Base-by-base conservation (phyloP, 2,888 invertebrate genomes). In the Cheilosia urbana region DNA sequence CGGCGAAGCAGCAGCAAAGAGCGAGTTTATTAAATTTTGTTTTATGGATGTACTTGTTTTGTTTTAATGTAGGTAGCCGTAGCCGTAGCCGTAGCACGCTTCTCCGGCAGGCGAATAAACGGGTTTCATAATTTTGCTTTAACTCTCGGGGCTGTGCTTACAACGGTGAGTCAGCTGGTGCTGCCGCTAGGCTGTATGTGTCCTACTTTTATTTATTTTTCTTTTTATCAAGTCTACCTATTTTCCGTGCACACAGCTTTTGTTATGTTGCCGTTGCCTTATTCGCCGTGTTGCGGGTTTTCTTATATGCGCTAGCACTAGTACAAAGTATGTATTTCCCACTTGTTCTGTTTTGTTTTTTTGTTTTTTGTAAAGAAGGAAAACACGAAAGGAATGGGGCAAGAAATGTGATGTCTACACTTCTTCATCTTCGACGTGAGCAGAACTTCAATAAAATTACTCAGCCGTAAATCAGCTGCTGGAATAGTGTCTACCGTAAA, bases 131-230 rank as follows among this genome's bases (percentile, higher is more conserved):
- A 73, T 42, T 77, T 84, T 69, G 68, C 83, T 27, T 63, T 57
- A 68, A 69, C 49, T 75, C 69, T 40, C 37, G 19, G 19, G 57
- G 73, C 69, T 45, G 65, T 37, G 79, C 79, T 84, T 75, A 63
- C 58, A 75, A 75, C 69, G 63, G 79, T 79, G 83, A 84, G 76
- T 79, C 83, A 84, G 68, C 78, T 78, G 68, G 72, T 78, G 78
- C 79, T 63, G 73, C 80, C 68, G 68, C 75, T 75, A 72, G 72
- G 53, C 78, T 49, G n/a, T 71, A 65, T 65, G 69, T 84, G 83
- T 84, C 83, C 83, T 69, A 84, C 73, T 79, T 84, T 73, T 68
- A 47, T 58, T 51, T 40, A 57, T 58, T 58, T 55, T 53, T 53
- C 42, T 51, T 51, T 77, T 78, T 65, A 75, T 65, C 69, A 68